phyloP scores from a whole-genome alignment of 2,113 vertebrate species.

The Xenotilapia flavipinnis region DNA sequence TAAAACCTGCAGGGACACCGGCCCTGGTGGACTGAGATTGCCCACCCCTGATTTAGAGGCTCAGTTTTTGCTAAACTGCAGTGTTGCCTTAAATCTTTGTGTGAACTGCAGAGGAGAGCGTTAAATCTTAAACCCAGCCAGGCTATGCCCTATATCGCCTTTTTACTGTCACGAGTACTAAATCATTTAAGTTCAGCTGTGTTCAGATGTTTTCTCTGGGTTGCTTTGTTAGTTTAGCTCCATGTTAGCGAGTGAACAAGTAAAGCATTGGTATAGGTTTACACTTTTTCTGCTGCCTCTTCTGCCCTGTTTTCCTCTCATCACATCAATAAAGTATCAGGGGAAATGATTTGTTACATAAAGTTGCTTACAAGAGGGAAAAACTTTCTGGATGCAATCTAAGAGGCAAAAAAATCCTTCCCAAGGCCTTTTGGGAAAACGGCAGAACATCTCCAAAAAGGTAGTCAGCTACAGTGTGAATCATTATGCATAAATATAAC shows the following conservation, averaged over 20 bases:
- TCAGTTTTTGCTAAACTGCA: neutral
- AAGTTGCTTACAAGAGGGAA: neutral
- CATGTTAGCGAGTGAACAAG: neutral
- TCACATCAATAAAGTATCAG: neutral
- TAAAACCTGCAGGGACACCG: too few relatives aligned
- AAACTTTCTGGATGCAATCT: neutral
- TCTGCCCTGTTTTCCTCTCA: neutral
- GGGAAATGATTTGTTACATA: neutral
- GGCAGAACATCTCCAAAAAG: neutral
- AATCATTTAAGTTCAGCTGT: neutral
- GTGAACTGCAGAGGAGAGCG: neutral
- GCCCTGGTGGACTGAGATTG: too few relatives aligned
- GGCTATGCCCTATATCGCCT: neutral
- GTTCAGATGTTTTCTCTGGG: neutral
- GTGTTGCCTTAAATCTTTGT: neutral
- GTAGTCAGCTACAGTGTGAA: neutral
- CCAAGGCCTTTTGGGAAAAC: neutral
- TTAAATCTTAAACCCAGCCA: neutral
- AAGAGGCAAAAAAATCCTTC: neutral
- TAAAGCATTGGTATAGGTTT: neutral
- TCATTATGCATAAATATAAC: slow-evolving; percentile 10
- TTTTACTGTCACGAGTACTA: neutral
- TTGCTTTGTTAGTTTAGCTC: neutral
- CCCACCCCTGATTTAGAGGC: neutral
- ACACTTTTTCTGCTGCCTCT: neutral